Conservation (phyloP, 23 tunicate species). For the Diplosoma virens region DNA sequence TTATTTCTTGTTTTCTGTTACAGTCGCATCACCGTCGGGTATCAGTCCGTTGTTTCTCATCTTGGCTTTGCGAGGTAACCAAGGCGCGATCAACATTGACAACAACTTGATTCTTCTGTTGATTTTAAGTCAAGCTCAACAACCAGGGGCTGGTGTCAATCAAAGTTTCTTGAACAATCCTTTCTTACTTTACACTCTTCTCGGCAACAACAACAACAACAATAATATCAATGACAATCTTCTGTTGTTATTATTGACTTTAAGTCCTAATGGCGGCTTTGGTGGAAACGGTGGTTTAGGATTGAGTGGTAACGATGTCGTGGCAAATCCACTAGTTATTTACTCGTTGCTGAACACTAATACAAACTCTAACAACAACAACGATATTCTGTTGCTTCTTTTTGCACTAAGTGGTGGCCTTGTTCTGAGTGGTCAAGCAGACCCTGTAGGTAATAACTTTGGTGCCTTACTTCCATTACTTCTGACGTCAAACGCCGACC, state of each 20-base stretch:
- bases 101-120: slow-evolving; percentile 17
- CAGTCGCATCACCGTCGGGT: too few species aligned
- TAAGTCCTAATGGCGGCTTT: background rate
- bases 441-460: too few species aligned
- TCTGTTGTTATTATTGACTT: background rate
- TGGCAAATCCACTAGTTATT: slow-evolving; percentile 12
- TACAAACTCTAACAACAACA: background rate
- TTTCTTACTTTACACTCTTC: slow-evolving; percentile 18
- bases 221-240: slow-evolving; percentile 7
- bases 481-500: too few species aligned
- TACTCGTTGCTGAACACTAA: slow-evolving; percentile 1
- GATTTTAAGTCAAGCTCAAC: background rate
- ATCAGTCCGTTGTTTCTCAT: slow-evolving; percentile 8
- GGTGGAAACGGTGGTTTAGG: background rate
- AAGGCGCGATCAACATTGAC: background rate
- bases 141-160: background rate
- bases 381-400: background rate
- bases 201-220: background rate
- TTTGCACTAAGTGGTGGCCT: background rate
- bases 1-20: too few species aligned
- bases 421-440: background rate
- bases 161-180: slow-evolving; percentile 23
- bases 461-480: too few species aligned
- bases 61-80: slow-evolving; percentile 32
- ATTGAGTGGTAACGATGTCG: background rate